phyloP scores from a whole-genome alignment of 1,140 invertebrate species.

The Ctenoplectra terminalis region DNA sequence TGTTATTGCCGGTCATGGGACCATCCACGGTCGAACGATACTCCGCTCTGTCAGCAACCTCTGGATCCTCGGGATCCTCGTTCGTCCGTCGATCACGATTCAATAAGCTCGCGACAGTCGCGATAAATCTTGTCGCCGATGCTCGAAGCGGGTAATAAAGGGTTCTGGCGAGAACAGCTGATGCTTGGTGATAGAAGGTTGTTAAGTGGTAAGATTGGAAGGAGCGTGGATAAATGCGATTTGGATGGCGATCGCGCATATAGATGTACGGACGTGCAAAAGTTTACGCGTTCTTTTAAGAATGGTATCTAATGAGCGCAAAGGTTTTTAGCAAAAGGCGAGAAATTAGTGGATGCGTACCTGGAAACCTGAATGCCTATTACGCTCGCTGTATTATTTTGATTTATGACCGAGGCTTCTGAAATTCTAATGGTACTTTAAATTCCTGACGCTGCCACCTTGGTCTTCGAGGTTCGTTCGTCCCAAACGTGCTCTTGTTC shows the following conservation, averaged over 20 bases:
- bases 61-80: background rate
- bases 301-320: no score
- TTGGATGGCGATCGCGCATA: no score
- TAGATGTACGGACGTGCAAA: background rate
- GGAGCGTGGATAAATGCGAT: background rate
- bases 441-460: no score
- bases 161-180: background rate
- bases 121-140: background rate
- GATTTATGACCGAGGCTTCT: no score
- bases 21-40: background rate
- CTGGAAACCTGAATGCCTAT: no score
- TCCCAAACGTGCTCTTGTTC: no score
- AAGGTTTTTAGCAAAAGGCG: no score
- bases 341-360: no score
- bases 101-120: background rate
- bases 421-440: no score
- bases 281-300: no score
- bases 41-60: background rate
- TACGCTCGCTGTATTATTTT: no score
- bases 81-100: conserved; percentile 2
- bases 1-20: conserved; percentile 51
- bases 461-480: no score
- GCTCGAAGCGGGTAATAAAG: background rate
- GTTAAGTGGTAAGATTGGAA: background rate
- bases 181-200: background rate